phyloP scores from a whole-genome alignment of 2,797 vertebrate species.

The Neostethus bicornis region DNA sequence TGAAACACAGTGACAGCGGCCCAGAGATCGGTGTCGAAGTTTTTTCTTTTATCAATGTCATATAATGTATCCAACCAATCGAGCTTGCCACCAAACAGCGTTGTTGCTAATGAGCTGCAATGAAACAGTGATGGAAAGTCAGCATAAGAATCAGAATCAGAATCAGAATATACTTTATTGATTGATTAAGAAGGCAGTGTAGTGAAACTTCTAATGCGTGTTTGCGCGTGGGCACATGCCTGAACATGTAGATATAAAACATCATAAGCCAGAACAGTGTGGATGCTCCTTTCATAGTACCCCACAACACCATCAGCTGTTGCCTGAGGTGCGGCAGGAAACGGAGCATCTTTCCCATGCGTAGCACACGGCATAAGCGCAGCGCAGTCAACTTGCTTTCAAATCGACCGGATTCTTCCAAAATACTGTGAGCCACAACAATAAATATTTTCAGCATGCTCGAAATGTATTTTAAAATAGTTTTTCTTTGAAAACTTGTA shows the following conservation, averaged over 20 bases:
- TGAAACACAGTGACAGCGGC: constrained; percentile 1
- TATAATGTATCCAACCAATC: neutral
- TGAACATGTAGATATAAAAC: constrained; percentile 90
- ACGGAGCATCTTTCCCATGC: constrained; percentile 62
- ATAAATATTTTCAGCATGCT: neutral
- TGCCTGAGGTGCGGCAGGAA: neutral
- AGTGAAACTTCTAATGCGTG: too few relatives aligned
- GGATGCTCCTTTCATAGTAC: constrained; percentile 88
- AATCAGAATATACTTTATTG: too few relatives aligned
- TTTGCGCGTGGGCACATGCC: constrained; percentile 70
- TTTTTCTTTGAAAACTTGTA: too few relatives aligned
- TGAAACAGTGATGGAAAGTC: too few relatives aligned
- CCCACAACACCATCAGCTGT: constrained; percentile 77
- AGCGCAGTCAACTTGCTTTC: constrained; percentile 86
- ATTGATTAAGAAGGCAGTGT: too few relatives aligned
- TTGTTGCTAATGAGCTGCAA: too few relatives aligned
- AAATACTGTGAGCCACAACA: constrained; percentile 79
- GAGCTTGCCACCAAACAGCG: too few relatives aligned
- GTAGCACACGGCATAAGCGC: constrained; percentile 85
- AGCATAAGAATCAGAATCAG: too few relatives aligned
- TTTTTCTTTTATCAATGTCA: neutral
- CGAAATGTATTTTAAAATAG: too few relatives aligned
- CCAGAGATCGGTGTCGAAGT: neutral
- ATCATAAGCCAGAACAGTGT: constrained; percentile 88
- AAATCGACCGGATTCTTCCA: constrained; percentile 85